Percentiles rank a stretch among this genome's conserved stretches.
Conservation (phyloP, 2,113 vertebrate species). For the Macaca nemestrina region DNA sequence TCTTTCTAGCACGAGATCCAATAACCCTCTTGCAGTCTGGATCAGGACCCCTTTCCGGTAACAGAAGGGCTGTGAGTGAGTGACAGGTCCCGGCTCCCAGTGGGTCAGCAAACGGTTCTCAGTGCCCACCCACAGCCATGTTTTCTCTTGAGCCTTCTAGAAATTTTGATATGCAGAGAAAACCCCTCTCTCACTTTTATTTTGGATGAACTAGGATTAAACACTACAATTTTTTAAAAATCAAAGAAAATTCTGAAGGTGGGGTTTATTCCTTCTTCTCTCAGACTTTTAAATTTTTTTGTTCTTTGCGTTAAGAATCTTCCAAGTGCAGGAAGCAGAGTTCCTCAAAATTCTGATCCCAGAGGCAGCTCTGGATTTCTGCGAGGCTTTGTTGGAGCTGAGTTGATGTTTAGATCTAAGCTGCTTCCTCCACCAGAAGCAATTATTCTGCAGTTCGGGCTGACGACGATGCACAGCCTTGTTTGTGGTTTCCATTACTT, state of each 20-base stretch:
- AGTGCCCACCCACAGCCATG: neutral
- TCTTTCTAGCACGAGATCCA: no score
- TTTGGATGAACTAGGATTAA: neutral
- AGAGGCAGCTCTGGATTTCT: neutral
- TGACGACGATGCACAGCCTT: fast-evolving
- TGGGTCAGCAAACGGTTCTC: neutral
- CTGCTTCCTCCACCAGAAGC: neutral
- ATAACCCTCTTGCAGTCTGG: neutral
- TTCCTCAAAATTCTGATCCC: neutral
- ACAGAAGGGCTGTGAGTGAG: neutral
- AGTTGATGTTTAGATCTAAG: neutral
- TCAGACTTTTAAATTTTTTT: neutral
- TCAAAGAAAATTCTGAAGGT: neutral
- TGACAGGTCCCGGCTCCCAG: neutral
- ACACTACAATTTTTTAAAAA: neutral
- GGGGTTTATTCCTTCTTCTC: neutral
- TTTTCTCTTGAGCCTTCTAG: neutral
- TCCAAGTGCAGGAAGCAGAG: neutral
- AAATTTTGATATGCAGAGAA: neutral
- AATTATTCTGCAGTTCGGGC: neutral
- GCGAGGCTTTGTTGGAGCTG: neutral
- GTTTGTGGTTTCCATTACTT: no score
- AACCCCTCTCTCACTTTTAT: neutral
- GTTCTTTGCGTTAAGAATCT: neutral
- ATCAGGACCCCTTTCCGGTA: neutral